Evolutionary conservation across 2,113 vertebrate species (phyloP).

Genomic region (Xiphophorus maculatus): DNA sequence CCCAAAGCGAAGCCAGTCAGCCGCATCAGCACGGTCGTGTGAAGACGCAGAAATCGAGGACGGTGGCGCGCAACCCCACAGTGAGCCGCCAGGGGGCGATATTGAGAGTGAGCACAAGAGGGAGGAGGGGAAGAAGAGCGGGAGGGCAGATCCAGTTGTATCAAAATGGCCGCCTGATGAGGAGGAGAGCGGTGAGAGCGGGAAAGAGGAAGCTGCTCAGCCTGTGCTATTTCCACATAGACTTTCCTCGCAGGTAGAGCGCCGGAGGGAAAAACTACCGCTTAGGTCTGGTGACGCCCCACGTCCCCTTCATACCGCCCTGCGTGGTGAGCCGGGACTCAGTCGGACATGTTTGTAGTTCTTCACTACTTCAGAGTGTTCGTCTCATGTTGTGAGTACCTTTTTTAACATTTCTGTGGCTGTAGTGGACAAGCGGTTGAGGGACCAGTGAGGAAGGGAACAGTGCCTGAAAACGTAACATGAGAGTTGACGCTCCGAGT

Average conservation of each 20-base stretch:
- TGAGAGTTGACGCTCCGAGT: conserved; percentile 3
- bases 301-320: conserved; percentile 6
- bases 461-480: conserved; percentile 52
- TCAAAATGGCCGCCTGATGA: conserved; percentile 52
- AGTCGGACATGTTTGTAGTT: conserved; percentile 25
- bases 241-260: conserved; percentile 74
- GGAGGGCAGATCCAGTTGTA: conserved; percentile 58
- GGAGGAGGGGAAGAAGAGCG: conserved; percentile 40
- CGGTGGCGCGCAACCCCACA: conserved; percentile 39
- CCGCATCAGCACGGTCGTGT: conserved; percentile 93
- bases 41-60: conserved; percentile 66
- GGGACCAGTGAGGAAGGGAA: conserved; percentile 48
- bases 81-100: conserved; percentile 45
- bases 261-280: not conserved
- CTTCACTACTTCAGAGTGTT: conserved; percentile 22
- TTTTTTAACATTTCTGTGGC: conserved; percentile 15
- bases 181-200: conserved; percentile 53
- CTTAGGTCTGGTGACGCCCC: conserved; percentile 16
- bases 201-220: conserved; percentile 77
- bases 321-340: conserved; percentile 6
- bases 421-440: conserved; percentile 20
- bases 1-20: conserved; percentile 88
- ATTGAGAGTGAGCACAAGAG: conserved; percentile 46
- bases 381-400: conserved; percentile 6
- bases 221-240: conserved; percentile 82